phyloP scores from a whole-genome alignment of 2,113 vertebrate genomes.

The Halcyon senegalensis region DNA sequence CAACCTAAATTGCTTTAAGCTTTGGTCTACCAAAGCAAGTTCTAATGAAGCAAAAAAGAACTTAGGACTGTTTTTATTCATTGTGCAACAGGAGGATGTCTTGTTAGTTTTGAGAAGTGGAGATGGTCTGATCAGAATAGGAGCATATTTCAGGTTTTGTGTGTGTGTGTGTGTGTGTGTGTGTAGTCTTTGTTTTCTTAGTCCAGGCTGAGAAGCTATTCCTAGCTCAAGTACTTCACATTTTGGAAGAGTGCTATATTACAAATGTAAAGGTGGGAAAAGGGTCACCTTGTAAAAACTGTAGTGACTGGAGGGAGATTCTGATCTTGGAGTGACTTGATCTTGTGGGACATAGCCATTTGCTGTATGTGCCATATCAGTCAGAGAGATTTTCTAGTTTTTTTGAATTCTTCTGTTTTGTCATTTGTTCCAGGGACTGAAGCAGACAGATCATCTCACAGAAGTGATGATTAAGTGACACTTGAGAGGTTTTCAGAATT shows the following conservation, averaged over 20 bases:
- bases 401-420: background rate
- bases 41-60: background rate
- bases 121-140: background rate
- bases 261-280: background rate
- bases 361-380: background rate
- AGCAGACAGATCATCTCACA: background rate
- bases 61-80: background rate
- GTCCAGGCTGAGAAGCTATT: background rate
- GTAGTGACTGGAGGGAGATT: background rate
- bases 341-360: background rate
- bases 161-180: fast-evolving
- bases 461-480: background rate
- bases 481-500: background rate
- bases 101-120: background rate
- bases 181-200: background rate
- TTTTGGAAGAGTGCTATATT: background rate
- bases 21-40: background rate
- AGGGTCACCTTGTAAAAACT: background rate
- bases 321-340: background rate
- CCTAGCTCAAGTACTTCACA: background rate
- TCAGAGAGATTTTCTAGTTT: background rate
- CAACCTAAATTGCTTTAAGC: slow-evolving; percentile 14
- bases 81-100: background rate
- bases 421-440: background rate
- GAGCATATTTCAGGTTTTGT: background rate